Evolutionary conservation across 2,797 vertebrate genomes (phyloP).

Genomic region (Typhlichthys subterraneus): DNA sequence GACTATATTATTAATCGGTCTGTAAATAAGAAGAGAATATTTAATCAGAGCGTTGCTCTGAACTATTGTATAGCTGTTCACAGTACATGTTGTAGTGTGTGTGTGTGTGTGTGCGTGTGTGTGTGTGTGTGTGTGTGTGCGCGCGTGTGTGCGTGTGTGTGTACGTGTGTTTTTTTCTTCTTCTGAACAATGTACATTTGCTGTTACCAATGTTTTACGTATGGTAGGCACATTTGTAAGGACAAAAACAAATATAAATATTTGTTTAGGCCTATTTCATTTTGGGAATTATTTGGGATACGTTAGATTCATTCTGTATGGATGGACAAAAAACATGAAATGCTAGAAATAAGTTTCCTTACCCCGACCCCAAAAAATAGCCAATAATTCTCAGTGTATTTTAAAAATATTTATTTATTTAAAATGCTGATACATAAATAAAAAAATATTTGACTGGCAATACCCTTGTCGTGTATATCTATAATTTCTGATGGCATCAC

Average conservation of each 20-base stretch:
- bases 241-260: slow-evolving; percentile 43
- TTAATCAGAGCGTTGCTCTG: slow-evolving; percentile 71
- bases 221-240: slow-evolving; percentile 66
- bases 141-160: slow-evolving; percentile 63
- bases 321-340: slow-evolving; percentile 59
- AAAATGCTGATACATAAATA: slow-evolving; percentile 84
- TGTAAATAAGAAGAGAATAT: slow-evolving; percentile 82
- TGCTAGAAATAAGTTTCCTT: slow-evolving; percentile 47
- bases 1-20: slow-evolving; percentile 55
- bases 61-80: slow-evolving; percentile 77
- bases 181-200: slow-evolving; percentile 73
- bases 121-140: slow-evolving; percentile 73
- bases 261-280: slow-evolving; percentile 62
- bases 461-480: slow-evolving; percentile 45
- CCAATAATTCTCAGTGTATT: slow-evolving; percentile 77
- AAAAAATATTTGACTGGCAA: slow-evolving; percentile 78
- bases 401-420: slow-evolving; percentile 98
- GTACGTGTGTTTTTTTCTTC: slow-evolving; percentile 35
- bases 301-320: slow-evolving; percentile 67
- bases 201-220: slow-evolving; percentile 65
- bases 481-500: slow-evolving; percentile 41
- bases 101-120: slow-evolving; percentile 56
- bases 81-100: slow-evolving; percentile 79
- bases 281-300: slow-evolving; percentile 72
- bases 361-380: slow-evolving; percentile 67